phyloP scores from a whole-genome alignment of 1,140 invertebrate species.

The Babylonia areolata region DNA sequence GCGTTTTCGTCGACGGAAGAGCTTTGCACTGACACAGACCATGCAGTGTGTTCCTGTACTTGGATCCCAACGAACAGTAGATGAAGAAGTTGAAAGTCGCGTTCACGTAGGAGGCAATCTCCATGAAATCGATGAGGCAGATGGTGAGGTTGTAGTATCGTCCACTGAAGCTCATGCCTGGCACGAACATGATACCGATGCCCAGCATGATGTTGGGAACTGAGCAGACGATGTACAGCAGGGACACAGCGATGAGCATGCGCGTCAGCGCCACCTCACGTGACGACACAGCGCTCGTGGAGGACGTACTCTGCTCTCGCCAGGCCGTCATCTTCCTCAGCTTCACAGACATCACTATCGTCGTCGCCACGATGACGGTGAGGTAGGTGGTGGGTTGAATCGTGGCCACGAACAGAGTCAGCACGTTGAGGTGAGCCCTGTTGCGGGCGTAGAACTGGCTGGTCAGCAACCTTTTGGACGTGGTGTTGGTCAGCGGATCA shows the following conservation, averaged over 20 bases:
- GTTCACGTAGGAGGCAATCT: not conserved
- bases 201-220: not conserved
- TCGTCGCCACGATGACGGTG: not conserved
- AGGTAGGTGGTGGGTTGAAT: not conserved
- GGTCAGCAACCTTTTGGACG: not conserved
- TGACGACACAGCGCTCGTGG: not conserved
- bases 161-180: not conserved
- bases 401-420: not conserved
- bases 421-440: not conserved
- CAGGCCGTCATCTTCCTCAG: not conserved
- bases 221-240: conserved; percentile 1
- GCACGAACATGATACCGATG: not conserved
- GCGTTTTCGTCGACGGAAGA: not conserved
- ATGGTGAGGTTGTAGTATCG: not conserved
- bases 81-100: conserved; percentile 28
- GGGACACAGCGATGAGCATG: conserved; percentile 10
- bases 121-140: not conserved
- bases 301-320: not conserved
- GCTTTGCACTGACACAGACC: not conserved
- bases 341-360: not conserved
- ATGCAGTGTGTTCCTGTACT: not conserved
- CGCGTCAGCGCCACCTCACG: conserved; percentile 17
- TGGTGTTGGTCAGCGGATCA: not conserved
- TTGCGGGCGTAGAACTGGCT: not conserved
- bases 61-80: conserved; percentile 20